Base-by-base conservation (phyloP, 2,113 vertebrate genomes). In the Cyphomyrus plagiostoma region DNA sequence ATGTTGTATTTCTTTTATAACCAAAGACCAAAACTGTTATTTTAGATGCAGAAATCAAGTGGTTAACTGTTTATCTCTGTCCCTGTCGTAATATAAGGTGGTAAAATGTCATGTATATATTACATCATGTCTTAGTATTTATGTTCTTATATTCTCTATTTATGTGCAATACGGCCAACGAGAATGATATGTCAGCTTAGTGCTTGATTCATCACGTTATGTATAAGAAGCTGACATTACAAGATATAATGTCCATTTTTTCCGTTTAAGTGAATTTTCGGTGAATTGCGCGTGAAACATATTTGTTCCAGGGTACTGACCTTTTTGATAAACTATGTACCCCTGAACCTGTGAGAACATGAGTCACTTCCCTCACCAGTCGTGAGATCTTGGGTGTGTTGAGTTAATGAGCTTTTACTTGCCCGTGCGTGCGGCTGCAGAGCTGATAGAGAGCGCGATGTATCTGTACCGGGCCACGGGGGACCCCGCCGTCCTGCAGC, bases 381-480 rank as follows among this genome's bases (percentile, higher is more conserved):
- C 45, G 48, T 48, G 23, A 48, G 48, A 85, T n/a, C 83, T 48
- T 2, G 45, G 13, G 19, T 56, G 7, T 15, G 45, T 15, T 26
- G 45, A 50, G 11, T 15, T 86, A 30, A 86, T 86, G 46, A 53
- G 77, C 74, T 89, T 85, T 45, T 89, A 83, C 88, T 56, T 82
- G 58, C 77, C n/a, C 52, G 21, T 74, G 1, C 86, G 26, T 87
- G 26, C 88, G 23, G 10, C 90, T 92, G 15, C 96, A 99, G 98
- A 99, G 95, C 93, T 99, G 90, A 97, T 99, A 1, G 98, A 99
- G 93, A 99, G 98, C 0, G 98, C 98, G 0, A 99, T 99, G 98
- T 99, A 99, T 90, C 95, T 99, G 92, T 99, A 98, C 92, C 97
- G 96, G 77, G 98, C 98, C 1, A 99, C 98, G 0, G 97, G 96